Percentiles rank a stretch among this genome's conserved stretches.
These are phyloP conservation scores for Pluvianellus socialis DNA, from an alignment of 2,113 vertebrate species.

Conservation along the genomic window DNA sequence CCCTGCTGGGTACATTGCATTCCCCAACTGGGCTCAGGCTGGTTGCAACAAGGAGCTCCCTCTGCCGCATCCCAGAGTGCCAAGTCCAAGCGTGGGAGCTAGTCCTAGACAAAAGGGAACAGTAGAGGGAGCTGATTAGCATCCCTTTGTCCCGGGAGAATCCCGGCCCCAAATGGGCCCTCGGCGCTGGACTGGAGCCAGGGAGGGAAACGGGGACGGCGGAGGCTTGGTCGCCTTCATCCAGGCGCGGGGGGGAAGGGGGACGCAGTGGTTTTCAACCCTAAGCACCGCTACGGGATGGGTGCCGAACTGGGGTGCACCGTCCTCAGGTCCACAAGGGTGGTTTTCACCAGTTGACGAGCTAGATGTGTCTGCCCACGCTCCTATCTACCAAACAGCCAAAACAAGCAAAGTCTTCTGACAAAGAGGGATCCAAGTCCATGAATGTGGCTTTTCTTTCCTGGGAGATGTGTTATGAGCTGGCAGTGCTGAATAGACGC, in stretches of 20 bases:
- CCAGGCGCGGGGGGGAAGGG: neutral
- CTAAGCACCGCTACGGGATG: neutral
- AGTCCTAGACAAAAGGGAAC: slow-evolving; percentile 65
- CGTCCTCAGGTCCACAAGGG: rapidly evolving
- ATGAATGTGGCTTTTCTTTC: slow-evolving; percentile 18
- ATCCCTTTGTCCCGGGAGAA: slow-evolving; percentile 69
- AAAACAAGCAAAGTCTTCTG: neutral
- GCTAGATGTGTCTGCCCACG: rapidly evolving
- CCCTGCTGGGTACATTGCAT: slow-evolving; percentile 24
- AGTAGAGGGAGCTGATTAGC: slow-evolving; percentile 73
- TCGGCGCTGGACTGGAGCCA: slow-evolving; percentile 1
- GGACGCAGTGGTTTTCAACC: rapidly evolving
- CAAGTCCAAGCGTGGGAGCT: slow-evolving; percentile 70
- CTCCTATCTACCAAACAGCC: rapidly evolving
- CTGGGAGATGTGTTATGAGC: neutral
- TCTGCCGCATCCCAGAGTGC: slow-evolving; percentile 60
- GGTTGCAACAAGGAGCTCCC: slow-evolving; percentile 61
- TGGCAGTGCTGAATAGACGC: neutral
- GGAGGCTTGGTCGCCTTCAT: neutral
- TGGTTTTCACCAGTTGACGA: neutral
- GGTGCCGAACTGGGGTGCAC: rapidly evolving
- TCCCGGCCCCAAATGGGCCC: slow-evolving; percentile 35
- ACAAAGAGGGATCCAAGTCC: neutral
- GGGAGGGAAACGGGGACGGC: neutral
- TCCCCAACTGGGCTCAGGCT: slow-evolving; percentile 4